Percentiles rank a stretch among this genome's conserved stretches.
Conservation (phyloP, 2,888 invertebrate genomes). For the Apodemia zela region DNA sequence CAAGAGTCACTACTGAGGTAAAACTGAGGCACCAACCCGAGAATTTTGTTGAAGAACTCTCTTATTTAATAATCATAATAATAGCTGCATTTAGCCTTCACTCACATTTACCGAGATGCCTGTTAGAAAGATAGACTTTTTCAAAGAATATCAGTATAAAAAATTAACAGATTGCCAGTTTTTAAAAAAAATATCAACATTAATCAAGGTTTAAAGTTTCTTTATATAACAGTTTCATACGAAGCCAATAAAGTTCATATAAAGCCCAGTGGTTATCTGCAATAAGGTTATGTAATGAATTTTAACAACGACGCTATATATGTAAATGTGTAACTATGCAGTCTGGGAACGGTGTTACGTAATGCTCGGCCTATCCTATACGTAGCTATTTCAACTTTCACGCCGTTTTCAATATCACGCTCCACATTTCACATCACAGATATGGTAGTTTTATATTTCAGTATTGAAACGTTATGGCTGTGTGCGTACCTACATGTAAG, state of each 20-base stretch:
- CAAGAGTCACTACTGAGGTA: too few relatives aligned
- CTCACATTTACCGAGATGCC: neutral
- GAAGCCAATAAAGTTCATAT: slow-evolving; percentile 1
- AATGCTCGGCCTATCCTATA: slow-evolving; percentile 17
- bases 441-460: slow-evolving; percentile 24
- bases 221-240: neutral
- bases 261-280: slow-evolving; percentile 19
- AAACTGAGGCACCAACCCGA: too few relatives aligned
- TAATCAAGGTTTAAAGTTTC: neutral
- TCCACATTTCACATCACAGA: slow-evolving; percentile 23
- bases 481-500: slow-evolving; percentile 40
- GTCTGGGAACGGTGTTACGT: slow-evolving; percentile 24
- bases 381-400: slow-evolving; percentile 25
- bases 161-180: too few relatives aligned
- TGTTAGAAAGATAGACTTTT: too few relatives aligned
- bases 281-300: slow-evolving; percentile 26
- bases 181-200: too few relatives aligned
- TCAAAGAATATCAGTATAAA: too few relatives aligned
- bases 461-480: slow-evolving; percentile 7
- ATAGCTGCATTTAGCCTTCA: neutral
- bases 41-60: too few relatives aligned
- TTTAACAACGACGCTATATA: slow-evolving; percentile 24
- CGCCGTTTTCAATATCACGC: slow-evolving; percentile 27
- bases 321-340: slow-evolving; percentile 26
- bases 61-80: too few relatives aligned